Percentiles rank a stretch among this genome's conserved stretches.
Evolutionary conservation across 2,797 vertebrate genomes (phyloP).

Genomic region (Lerista edwardsae): DNA sequence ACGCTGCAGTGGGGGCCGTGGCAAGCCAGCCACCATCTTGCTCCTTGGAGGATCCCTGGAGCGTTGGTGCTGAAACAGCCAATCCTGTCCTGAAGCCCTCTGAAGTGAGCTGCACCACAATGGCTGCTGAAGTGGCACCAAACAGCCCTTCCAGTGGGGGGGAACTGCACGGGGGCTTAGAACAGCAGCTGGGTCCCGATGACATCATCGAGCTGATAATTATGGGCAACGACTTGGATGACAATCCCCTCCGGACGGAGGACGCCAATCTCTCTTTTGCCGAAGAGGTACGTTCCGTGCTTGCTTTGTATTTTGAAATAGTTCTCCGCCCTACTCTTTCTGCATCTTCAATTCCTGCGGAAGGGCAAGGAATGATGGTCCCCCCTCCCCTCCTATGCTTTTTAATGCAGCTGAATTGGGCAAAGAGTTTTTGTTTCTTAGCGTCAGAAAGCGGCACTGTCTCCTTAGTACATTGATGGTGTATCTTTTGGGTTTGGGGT

Average conservation of each 20-base stretch:
- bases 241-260: conserved; percentile 23
- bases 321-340: not conserved
- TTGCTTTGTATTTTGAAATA: no score
- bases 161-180: conserved; percentile 11
- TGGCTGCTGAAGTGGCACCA: conserved; percentile 57
- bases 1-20: conserved; percentile 26
- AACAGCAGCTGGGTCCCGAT: conserved; percentile 64
- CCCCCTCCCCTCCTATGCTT: not conserved
- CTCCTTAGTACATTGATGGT: no score
- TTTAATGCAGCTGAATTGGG: not conserved
- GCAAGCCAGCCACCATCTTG: conserved; percentile 48
- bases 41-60: conserved; percentile 46
- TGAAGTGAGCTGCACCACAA: conserved; percentile 34
- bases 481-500: no score
- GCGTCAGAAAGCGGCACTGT: no score
- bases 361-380: no score
- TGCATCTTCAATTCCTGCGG: no score
- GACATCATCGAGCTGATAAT: conserved; percentile 65
- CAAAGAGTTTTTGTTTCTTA: not conserved
- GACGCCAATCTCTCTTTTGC: conserved; percentile 30
- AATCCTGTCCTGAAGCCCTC: conserved; percentile 73
- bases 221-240: conserved; percentile 48
- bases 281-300: conserved; percentile 61
- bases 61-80: conserved; percentile 47
- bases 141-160: not conserved